Base-by-base conservation (phyloP, 2,797 vertebrate genomes). In the Sebastolobus altivelis region DNA sequence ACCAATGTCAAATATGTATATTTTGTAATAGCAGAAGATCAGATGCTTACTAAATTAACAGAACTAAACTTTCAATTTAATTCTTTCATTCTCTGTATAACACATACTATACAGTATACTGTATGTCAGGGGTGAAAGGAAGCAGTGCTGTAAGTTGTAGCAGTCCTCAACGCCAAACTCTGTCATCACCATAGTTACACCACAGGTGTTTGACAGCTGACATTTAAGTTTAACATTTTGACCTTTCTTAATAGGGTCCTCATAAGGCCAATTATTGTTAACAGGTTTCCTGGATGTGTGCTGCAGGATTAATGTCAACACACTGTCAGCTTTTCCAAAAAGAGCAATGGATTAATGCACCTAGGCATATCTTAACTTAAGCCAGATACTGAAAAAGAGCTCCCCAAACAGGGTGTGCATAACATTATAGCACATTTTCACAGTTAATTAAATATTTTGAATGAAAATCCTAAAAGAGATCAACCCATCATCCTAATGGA, bases 201-300 rank as follows among this genome's bases (percentile, higher is more conserved):
- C 29, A 13, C 72, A 80, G 58, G 52, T 80, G 82, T 75, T 62
- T 71, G 77, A 74, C 73, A 54, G 74, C 70, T 83, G 77, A 77
- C 66, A 65, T 75, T 77, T 54, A n/a, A 58, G 58, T 69, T 79
- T 52, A 31, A 69, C 70, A 49, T 33, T 4, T 12, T 63, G 72
- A 73, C 75, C 72, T 82, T 78, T 81, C 40, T 37, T 72, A 11
- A 27, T 0, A 13, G 40, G 18, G 2, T 66, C 60, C 35, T 72
- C 61, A 35, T 12, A 25, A 1, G 46, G 33, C 73, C 38, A 29
- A 63, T 75, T 71, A 67, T 22, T 80, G 9, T 59, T 52, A 29
- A 31, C 55, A 16, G 55, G 29, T 12, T 22, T 49, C 6, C 52
- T 25, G 74, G 31, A 71, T 67, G 27, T 38, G 33, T 35, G 60